Evolutionary conservation across 2,888 invertebrate genomes (phyloP).

Genomic region (Dioctria rufipes): DNA sequence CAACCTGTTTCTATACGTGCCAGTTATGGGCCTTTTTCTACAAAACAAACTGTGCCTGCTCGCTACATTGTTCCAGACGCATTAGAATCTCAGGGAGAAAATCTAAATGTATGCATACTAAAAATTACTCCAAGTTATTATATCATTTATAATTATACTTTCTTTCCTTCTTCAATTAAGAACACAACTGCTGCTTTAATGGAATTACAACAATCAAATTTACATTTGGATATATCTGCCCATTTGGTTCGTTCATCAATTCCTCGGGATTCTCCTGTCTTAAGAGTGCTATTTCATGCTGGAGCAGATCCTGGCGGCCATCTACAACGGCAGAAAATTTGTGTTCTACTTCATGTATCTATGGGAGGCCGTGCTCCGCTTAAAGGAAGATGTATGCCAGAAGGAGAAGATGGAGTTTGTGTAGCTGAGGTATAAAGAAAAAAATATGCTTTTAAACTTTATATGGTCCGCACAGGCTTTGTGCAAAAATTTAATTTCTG

Average conservation of each 20-base stretch:
- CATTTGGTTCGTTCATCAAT: constrained; percentile 91
- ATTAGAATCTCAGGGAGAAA: constrained; percentile 75
- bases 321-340: constrained; percentile 84
- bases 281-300: constrained; percentile 93
- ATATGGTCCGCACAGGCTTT: too few species aligned
- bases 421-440: constrained; percentile 77
- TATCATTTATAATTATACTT: not conserved
- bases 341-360: constrained; percentile 85
- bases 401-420: constrained; percentile 93
- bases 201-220: constrained; percentile 79
- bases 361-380: constrained; percentile 77
- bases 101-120: constrained; percentile 61
- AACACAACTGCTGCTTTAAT: constrained; percentile 75
- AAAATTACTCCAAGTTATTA: not conserved
- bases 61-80: constrained; percentile 89
- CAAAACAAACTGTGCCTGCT: constrained; percentile 94
- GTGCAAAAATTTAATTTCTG: too few species aligned
- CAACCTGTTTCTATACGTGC: constrained; percentile 93
- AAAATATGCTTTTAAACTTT: not conserved
- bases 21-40: constrained; percentile 94
- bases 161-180: constrained; percentile 62
- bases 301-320: constrained; percentile 88
- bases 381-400: constrained; percentile 93
- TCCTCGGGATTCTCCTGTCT: constrained; percentile 90
- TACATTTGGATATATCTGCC: constrained; percentile 91